phyloP scores from a whole-genome alignment of 2,888 invertebrate genomes.

The Lithosia quadra region DNA sequence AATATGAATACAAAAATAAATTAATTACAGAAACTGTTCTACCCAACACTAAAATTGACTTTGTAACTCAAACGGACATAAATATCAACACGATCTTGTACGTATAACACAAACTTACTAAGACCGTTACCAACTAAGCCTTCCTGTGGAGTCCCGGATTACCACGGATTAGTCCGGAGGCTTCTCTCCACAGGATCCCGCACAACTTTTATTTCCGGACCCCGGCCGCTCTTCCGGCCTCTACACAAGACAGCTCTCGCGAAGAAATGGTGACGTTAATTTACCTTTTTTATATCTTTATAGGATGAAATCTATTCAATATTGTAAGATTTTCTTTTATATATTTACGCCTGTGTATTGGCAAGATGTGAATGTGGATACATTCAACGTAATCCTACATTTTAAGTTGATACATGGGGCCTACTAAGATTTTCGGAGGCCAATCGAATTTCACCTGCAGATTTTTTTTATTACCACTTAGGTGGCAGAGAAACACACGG shows the following conservation, averaged over 20 bases:
- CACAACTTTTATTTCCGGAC: conserved; percentile 47
- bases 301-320: not conserved
- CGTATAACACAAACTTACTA: conserved; percentile 26
- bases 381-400: not conserved
- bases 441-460: no score
- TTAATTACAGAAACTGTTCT: not conserved
- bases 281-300: conserved; percentile 11
- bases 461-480: no score
- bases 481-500: no score
- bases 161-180: conserved; percentile 35
- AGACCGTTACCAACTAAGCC: conserved; percentile 32
- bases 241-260: conserved; percentile 23
- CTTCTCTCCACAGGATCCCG: conserved; percentile 16
- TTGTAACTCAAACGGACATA: conserved; percentile 12
- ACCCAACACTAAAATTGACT: not conserved
- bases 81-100: conserved; percentile 17
- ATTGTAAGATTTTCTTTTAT: not conserved
- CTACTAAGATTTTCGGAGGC: no score
- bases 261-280: conserved; percentile 11
- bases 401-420: no score
- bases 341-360: not conserved
- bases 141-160: conserved; percentile 27
- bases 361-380: not conserved
- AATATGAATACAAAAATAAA: not conserved
- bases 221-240: conserved; percentile 26